Conservation (phyloP, 1,140 invertebrate genomes). For the Caenorhabditis brenneri region DNA sequence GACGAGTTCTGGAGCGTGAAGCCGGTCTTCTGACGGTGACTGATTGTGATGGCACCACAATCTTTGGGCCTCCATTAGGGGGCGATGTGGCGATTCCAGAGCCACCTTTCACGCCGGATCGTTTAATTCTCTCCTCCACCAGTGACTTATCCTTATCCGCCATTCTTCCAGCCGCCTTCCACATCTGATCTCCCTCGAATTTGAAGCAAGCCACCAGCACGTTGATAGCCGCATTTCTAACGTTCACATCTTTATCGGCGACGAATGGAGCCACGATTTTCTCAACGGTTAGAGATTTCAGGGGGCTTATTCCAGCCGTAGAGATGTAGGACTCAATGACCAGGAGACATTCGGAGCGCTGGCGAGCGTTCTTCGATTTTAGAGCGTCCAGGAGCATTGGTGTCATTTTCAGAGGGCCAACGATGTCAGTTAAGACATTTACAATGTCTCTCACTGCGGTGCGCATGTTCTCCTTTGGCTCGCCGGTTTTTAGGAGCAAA, state of each 20-base stretch:
- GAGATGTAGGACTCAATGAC: constrained; percentile 86
- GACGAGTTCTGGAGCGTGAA: background rate
- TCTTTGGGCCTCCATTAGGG: constrained; percentile 9
- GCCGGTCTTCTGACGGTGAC: background rate
- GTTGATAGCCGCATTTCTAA: constrained; percentile 91
- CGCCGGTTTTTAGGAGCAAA: constrained; percentile 88
- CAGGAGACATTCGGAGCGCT: constrained; percentile 91
- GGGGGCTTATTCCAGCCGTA: constrained; percentile 81
- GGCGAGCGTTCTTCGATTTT: constrained; percentile 89
- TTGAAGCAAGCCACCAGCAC: constrained; percentile 88
- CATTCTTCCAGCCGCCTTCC: constrained; percentile 88
- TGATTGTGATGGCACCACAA: constrained; percentile 45
- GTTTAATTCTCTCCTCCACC: constrained; percentile 91
- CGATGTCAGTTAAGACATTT: constrained; percentile 84
- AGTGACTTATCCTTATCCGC: constrained; percentile 91
- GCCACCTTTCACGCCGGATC: constrained; percentile 78
- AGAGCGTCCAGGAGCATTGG: constrained; percentile 88
- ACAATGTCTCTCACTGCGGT: constrained; percentile 85
- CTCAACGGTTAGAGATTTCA: constrained; percentile 78
- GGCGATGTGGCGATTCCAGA: constrained; percentile 66
- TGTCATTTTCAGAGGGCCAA: constrained; percentile 88
- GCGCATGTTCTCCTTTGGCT: constrained; percentile 91
- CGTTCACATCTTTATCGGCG: constrained; percentile 91
- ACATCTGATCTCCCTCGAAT: constrained; percentile 82
- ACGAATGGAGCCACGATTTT: constrained; percentile 93